Conservation (phyloP, 2,888 invertebrate species). For the Cinara cedri region DNA sequence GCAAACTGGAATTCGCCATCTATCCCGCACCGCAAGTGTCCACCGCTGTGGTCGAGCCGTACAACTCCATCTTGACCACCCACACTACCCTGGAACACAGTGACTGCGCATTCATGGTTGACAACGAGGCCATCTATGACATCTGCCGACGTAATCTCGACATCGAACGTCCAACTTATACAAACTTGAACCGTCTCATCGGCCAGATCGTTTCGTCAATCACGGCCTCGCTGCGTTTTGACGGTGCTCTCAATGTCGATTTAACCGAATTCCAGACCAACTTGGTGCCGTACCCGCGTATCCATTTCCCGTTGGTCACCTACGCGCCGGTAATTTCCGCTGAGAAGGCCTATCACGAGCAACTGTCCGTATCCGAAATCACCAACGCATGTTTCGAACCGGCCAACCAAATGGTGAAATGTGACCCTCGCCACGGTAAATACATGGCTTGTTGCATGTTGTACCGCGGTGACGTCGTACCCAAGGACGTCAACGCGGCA, state of each 20-base stretch:
- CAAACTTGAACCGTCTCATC: conserved; percentile 70
- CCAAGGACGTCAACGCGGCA: conserved; percentile 69
- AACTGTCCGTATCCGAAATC: conserved; percentile 67
- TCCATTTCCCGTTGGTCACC: conserved; percentile 69
- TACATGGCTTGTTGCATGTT: conserved; percentile 68
- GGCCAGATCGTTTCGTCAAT: conserved; percentile 89
- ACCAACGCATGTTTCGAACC: conserved; percentile 71
- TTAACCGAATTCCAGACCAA: conserved; percentile 70
- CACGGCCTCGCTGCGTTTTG: conserved; percentile 69
- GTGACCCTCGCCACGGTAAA: conserved; percentile 65
- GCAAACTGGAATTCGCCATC: too few species aligned
- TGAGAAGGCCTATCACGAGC: conserved; percentile 67
- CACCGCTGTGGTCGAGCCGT: neutral
- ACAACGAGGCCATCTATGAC: conserved; percentile 67
- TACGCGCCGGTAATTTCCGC: conserved; percentile 68
- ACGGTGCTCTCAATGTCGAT: conserved; percentile 71
- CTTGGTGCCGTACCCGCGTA: conserved; percentile 70
- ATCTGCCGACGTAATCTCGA: conserved; percentile 69
- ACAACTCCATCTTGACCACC: neutral
- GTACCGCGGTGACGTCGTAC: conserved; percentile 69
- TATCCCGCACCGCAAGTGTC: neutral
- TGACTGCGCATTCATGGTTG: conserved; percentile 71
- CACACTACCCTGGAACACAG: conserved; percentile 70
- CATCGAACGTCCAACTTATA: conserved; percentile 69
- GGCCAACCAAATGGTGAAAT: conserved; percentile 67